Percentiles rank a stretch among this genome's conserved stretches.
Conservation (phyloP, 2,888 invertebrate genomes). For the Adelphocoris suturalis region DNA sequence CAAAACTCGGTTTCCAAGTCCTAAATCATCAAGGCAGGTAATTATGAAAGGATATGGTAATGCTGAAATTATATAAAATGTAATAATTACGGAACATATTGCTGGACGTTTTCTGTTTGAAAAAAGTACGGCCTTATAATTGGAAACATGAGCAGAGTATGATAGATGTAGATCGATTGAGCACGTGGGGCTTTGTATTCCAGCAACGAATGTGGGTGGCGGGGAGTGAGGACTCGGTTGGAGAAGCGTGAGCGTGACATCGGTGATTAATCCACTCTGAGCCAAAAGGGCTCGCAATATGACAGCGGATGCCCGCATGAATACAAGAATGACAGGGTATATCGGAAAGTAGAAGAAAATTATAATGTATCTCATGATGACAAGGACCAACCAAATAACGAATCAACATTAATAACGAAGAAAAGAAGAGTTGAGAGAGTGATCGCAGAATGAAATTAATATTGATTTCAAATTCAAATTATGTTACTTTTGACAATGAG, state of each 20-base stretch:
- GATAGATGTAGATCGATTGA: neutral
- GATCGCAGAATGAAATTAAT: too few relatives aligned
- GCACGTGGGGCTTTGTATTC: neutral
- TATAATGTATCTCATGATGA: too few relatives aligned
- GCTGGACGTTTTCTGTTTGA: neutral
- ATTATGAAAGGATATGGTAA: neutral
- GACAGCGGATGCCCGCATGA: constrained; percentile 25
- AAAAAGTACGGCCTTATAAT: neutral
- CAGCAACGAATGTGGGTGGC: too few relatives aligned
- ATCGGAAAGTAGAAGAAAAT: too few relatives aligned
- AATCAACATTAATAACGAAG: too few relatives aligned
- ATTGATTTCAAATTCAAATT: too few relatives aligned
- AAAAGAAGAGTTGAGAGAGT: too few relatives aligned
- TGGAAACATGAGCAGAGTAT: neutral
- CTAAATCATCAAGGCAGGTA: neutral
- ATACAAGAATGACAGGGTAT: neutral
- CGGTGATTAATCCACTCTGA: constrained; percentile 20
- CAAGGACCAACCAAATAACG: too few relatives aligned
- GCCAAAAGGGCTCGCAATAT: constrained; percentile 29
- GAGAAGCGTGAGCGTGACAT: neutral
- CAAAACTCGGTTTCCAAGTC: neutral
- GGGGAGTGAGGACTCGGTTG: neutral
- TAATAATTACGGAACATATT: neutral
- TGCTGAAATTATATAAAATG: neutral
- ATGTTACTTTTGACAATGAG: too few relatives aligned